Evolutionary conservation across 2,888 invertebrate genomes (phyloP).

Genomic region (Lasioglossum villosulum): DNA sequence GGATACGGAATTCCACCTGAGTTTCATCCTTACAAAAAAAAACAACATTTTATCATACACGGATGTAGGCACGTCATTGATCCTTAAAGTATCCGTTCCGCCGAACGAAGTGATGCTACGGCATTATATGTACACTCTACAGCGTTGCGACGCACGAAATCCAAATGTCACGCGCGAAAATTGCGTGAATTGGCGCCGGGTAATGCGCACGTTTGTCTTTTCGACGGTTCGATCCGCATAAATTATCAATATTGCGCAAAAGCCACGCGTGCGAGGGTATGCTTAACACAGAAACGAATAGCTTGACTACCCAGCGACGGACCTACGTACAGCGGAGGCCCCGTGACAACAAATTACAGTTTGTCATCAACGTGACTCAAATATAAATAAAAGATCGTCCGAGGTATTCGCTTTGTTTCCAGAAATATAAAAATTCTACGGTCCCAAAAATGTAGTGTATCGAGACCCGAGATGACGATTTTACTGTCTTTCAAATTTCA

Average conservation of each 20-base stretch:
- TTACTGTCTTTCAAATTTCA: neutral
- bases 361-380: neutral
- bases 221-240: conserved; percentile 40
- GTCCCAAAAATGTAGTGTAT: neutral
- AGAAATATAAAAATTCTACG: neutral
- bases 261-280: conserved; percentile 46
- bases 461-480: neutral
- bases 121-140: conserved; percentile 64
- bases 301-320: conserved; percentile 36
- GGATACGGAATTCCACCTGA: conserved; percentile 77
- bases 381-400: neutral
- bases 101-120: conserved; percentile 61
- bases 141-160: conserved; percentile 19
- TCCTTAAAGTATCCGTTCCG: conserved; percentile 60
- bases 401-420: neutral
- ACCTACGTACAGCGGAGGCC: neutral
- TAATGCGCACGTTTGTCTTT: conserved; percentile 24
- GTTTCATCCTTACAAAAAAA: conserved; percentile 72
- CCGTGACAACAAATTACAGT: neutral
- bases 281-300: conserved; percentile 56
- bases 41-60: conserved; percentile 71
- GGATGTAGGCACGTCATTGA: conserved; percentile 81
- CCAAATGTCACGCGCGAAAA: neutral
- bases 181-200: conserved; percentile 6
- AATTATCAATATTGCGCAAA: conserved; percentile 57